A percentile compares a stretch with the other conserved stretches of the same genome.
Evolutionary conservation across 2,888 invertebrate species (phyloP).

Genomic region (Tenthredo amoena): DNA sequence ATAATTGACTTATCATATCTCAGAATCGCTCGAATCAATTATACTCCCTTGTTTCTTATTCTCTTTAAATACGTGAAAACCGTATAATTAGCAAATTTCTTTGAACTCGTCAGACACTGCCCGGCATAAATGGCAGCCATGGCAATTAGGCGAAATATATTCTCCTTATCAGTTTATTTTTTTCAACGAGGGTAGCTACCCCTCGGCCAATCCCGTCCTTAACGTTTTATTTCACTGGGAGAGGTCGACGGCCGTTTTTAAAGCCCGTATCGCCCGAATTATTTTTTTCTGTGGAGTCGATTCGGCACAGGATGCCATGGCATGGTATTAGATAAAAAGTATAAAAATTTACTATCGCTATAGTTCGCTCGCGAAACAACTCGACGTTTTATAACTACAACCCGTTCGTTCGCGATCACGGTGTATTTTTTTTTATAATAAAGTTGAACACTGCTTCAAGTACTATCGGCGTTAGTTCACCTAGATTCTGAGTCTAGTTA

Average conservation of each 20-base stretch:
- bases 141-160: constrained; percentile 60
- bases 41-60: constrained; percentile 56
- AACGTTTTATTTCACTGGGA: constrained; percentile 1
- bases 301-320: neutral
- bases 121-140: constrained; percentile 53
- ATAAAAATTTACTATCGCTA: neutral
- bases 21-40: constrained; percentile 51
- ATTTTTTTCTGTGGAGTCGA: neutral
- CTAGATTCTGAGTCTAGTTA: neutral
- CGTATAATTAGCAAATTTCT: constrained; percentile 65
- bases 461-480: neutral
- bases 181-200: neutral
- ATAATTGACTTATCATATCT: neutral
- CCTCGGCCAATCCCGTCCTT: constrained; percentile 14
- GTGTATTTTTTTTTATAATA: neutral
- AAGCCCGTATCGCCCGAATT: neutral
- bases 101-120: constrained; percentile 64
- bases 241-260: neutral
- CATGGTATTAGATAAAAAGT: neutral
- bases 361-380: neutral
- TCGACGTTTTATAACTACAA: neutral
- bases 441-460: neutral
- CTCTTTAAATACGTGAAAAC: neutral
- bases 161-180: constrained; percentile 62
- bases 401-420: neutral